Conservation (phyloP, 2,888 invertebrate species). For the Cerceris ruficornis region DNA sequence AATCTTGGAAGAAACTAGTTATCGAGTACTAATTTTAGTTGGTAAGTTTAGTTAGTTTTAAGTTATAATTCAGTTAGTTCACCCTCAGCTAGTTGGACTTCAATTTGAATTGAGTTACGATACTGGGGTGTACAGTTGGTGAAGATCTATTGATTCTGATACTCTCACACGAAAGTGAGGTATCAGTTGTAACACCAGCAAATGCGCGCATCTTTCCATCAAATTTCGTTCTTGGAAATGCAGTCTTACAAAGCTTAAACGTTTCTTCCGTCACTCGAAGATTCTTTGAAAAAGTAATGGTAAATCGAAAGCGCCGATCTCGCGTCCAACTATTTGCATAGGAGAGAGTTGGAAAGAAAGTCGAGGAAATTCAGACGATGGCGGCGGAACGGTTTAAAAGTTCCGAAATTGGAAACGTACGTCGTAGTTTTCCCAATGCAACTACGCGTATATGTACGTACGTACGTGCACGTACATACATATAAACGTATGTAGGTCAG, state of each 20-base stretch:
- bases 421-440: slow-evolving; percentile 5
- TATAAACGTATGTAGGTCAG: slow-evolving; percentile 35
- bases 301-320: slow-evolving; percentile 21
- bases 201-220: too few species aligned
- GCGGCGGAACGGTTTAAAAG: slow-evolving; percentile 45
- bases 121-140: too few species aligned
- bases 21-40: too few species aligned
- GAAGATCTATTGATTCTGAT: too few species aligned
- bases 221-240: too few species aligned
- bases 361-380: slow-evolving; percentile 36
- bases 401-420: slow-evolving; percentile 57
- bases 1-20: too few species aligned
- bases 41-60: too few species aligned
- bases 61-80: too few species aligned
- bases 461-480: background rate
- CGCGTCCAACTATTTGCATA: slow-evolving; percentile 43
- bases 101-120: too few species aligned
- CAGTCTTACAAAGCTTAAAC: background rate
- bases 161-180: too few species aligned
- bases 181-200: too few species aligned
- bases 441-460: background rate
- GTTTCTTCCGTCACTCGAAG: slow-evolving; percentile 1
- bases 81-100: too few species aligned
- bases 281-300: slow-evolving; percentile 22
- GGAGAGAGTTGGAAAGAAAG: slow-evolving; percentile 40